These are phyloP conservation scores for Morpho helenor DNA, from an alignment of 2,888 invertebrate species.

Conservation along the genomic window DNA sequence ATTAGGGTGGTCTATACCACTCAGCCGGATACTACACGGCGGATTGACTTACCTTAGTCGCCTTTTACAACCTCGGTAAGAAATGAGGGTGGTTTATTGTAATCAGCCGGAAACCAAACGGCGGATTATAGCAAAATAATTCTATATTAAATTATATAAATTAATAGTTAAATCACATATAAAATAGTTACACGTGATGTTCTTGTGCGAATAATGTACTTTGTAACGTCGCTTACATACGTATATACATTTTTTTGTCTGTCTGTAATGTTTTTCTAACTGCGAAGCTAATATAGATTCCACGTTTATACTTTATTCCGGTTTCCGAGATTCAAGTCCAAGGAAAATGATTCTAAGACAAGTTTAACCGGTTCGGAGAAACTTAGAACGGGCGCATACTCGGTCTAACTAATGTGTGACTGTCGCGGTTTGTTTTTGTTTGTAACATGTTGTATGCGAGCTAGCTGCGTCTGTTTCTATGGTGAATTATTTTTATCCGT, in stretches of 20 bases:
- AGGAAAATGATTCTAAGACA: conserved; percentile 24
- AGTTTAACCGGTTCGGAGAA: conserved; percentile 19
- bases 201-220: neutral
- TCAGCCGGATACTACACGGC: too few relatives aligned
- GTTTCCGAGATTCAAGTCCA: conserved; percentile 25
- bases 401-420: conserved; percentile 9
- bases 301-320: conserved; percentile 20
- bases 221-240: neutral
- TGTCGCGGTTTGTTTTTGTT: conserved; percentile 5
- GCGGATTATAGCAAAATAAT: too few relatives aligned
- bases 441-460: too few relatives aligned
- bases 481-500: neutral
- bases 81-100: too few relatives aligned
- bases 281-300: conserved; percentile 18
- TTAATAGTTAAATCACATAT: too few relatives aligned
- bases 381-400: conserved; percentile 9
- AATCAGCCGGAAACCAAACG: too few relatives aligned
- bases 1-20: too few relatives aligned
- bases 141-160: too few relatives aligned
- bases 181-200: too few relatives aligned
- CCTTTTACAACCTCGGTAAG: too few relatives aligned
- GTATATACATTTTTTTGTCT: conserved; percentile 4
- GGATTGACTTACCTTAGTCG: too few relatives aligned
- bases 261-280: conserved; percentile 14
- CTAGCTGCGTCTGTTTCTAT: too few relatives aligned